Evolutionary conservation across 2,888 invertebrate species (phyloP), one percentile per base, ranked within the genome.

Genomic region (Bruchidius siliquastri): DNA sequence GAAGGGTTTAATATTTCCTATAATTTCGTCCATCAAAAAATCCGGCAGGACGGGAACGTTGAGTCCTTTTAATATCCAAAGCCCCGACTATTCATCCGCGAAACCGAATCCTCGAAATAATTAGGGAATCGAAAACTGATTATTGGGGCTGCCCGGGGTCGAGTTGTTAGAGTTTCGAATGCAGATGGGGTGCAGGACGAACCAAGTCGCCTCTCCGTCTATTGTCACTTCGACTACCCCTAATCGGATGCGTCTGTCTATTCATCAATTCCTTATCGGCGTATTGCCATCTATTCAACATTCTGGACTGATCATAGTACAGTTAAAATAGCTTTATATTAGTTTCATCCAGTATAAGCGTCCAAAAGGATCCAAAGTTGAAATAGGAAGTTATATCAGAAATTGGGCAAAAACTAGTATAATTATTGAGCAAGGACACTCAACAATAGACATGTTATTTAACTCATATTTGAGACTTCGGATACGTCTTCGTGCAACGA

Each of bases 71-170:
- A 49, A 49, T 49, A 3, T 13, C 49, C 49, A 13, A 49, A 49
- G 49, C 49, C 49, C 49, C 21, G 30, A 32, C 32, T 30, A 21
- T 32, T 22, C 71, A 76, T 49, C 71, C 74, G 73, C 71, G 67
- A 75, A 76, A 75, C 79, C 77, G 75, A 75, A 76, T 76, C 74
- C 77, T 76, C 74, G 71, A 77, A 79, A 80, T 82, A 81, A 83
- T 82, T 82, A 81, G 81, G 78, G 80, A 80, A 81, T 81, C 80
- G 81, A 82, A 81, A 82, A 81, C 79, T 81, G 80, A 82, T 83
- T 82, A 82, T 82, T 78, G 78, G 78, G 77, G 77, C 78, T 76
- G 76, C 76, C 75, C 75, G 73, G 77, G 77, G 80, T 79, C 76
- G 76, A 78, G 78, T 79, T 80, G 80, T 80, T 79, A 80, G 77